These are phyloP conservation scores for Meloe dianella DNA, from an alignment of 2,888 invertebrate genomes.

Conservation along the genomic window DNA sequence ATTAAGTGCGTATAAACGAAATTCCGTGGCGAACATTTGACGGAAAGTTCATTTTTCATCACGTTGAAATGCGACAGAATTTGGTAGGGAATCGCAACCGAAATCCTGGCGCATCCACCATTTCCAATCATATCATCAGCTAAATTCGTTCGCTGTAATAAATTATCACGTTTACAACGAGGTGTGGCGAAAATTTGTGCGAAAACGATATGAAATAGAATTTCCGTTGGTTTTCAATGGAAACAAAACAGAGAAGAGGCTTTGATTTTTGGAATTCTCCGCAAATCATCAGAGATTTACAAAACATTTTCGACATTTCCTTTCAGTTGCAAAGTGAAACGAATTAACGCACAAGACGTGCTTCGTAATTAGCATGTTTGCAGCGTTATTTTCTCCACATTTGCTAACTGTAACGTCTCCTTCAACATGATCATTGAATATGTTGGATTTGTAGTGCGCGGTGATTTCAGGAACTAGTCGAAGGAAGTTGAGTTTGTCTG, in stretches of 20 bases:
- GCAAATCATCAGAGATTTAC: too few species aligned
- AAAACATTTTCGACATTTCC: too few species aligned
- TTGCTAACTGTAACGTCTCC: neutral
- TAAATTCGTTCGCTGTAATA: neutral
- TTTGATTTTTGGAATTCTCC: too few species aligned
- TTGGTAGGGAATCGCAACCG: neutral
- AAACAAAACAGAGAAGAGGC: too few species aligned
- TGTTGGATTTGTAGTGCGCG: neutral
- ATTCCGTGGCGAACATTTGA: too few species aligned
- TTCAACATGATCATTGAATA: neutral
- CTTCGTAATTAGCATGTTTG: neutral
- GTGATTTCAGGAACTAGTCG: neutral
- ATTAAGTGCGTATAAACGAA: neutral
- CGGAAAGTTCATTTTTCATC: too few species aligned
- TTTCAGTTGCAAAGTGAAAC: too few species aligned
- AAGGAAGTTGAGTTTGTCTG: neutral
- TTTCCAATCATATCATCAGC: neutral
- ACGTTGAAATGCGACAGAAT: too few species aligned
- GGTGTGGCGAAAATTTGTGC: too few species aligned
- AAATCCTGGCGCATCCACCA: conserved; percentile 5
- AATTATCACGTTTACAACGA: neutral
- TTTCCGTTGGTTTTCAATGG: too few species aligned
- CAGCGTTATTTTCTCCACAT: neutral
- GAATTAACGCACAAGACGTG: too few species aligned
- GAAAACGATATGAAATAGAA: too few species aligned